A percentile compares a stretch with the other conserved stretches of the same genome.
These are phyloP conservation scores for Protobothrops mucrosquamatus DNA, from an alignment of 2,113 vertebrate genomes.

Conservation along the genomic window DNA sequence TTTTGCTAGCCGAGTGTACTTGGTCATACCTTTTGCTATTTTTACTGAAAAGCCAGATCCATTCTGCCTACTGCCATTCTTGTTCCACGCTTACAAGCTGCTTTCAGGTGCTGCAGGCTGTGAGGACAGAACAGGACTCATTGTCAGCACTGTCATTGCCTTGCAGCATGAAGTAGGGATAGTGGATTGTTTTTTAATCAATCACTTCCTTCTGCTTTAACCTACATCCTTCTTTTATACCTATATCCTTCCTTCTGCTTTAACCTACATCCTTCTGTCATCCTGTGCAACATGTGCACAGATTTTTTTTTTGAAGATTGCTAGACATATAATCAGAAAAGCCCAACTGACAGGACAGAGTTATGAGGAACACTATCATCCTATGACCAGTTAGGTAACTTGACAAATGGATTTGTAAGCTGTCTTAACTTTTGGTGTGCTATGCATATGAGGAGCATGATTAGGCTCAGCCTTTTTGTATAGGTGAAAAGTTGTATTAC, in stretches of 20 bases:
- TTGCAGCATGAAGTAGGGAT: neutral
- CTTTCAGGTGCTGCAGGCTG: neutral
- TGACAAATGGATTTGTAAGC: neutral
- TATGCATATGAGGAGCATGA: neutral
- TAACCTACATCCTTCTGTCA: neutral
- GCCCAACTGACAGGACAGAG: neutral
- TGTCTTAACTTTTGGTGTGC: neutral
- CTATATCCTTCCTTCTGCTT: neutral
- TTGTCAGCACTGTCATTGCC: neutral
- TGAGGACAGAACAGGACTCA: neutral
- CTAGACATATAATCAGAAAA: neutral
- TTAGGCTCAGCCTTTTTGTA: neutral
- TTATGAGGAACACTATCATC: neutral
- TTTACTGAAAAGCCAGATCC: neutral
- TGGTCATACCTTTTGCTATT: neutral
- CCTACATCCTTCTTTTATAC: neutral
- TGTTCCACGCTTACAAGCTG: neutral
- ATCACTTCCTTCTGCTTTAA: neutral
- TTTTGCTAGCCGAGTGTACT: neutral
- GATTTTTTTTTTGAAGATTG: neutral
- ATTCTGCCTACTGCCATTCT: neutral
- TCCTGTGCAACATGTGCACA: neutral
- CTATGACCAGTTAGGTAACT: neutral
- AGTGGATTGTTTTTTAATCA: neutral
- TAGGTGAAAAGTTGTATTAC: neutral